Base-by-base conservation (phyloP, 2,888 invertebrate species). In the Ectemnius continuus region DNA sequence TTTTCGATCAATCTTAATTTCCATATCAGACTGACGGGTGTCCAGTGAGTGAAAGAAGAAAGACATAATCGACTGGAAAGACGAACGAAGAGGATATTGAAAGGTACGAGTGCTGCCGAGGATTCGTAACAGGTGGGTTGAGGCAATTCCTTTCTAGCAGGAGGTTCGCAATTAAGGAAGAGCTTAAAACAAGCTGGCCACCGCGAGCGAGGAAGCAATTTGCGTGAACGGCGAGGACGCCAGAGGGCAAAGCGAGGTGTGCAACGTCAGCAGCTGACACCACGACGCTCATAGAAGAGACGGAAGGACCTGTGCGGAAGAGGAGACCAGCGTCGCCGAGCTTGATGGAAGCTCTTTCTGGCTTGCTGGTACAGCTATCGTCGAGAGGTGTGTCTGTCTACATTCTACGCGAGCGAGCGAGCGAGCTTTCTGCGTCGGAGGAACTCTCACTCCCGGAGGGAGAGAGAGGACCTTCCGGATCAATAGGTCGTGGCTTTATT, bases 401-500 rank as follows among this genome's bases (percentile, higher is more conserved):
- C 58, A 60, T 70, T 68, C 47, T 61, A 28, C 23, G 61, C 60
- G 65, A 62, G 36, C 8, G 68, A 62, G 36, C 8, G 68, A 66
- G 26, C 67, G 36, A 45, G 61, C 18, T 48, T 66, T 72, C 69
- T 66, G 73, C 69, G 69, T 48, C 70, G 66, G 63, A 59, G 62
- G n/a, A n/a, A n/a, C n/a, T n/a, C 20, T 45, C 26, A 61, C 36
- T 36, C 48, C 56, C 16, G 63, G 68, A 62, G 46, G 56, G 36
- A 11, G 18, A 46, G 59, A 45, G 61, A 47, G 48, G 48, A 65
- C 70, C 69, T 75, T 76, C 66, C 62, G 81, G 81, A 82, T 82
- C 81, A 73, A 82, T 82, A 82, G 76, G 75, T 82, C 77, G 78
- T 76, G 72, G 79, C 79, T 81, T 82, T 81, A 83, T 83, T 79